Evolutionary conservation across 2,888 invertebrate species (phyloP), one percentile per base, ranked within the genome.

Genomic region (Drosophila fulvimacula): DNA sequence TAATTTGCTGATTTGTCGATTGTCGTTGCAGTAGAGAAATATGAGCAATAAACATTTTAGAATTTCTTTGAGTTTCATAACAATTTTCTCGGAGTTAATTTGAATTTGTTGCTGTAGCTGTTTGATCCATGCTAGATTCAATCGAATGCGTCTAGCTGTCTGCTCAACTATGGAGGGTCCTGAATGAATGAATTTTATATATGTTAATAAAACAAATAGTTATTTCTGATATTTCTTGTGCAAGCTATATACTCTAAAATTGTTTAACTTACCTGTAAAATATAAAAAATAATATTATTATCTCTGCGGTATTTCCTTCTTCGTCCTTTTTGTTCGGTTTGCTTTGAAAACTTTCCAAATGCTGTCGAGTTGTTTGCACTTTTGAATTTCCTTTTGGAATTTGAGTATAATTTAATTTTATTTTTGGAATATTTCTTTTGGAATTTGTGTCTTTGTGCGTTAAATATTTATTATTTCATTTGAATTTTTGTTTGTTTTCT

Each of bases 21-120:
- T 69, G 56, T 73, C 79, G 67, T 70, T 70, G 72, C 73, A 81
- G 69, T 81, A 74, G 58, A 76, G 78, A 60, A 86, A 72, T 53
- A 80, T 81, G 73, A 88, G 80, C 80, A 86, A 73, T 80, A 88
- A 72, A 80, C 60, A 83, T 75, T 86, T 88, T 55, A 80, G 65
- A 81, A 86, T 80, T 76, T 82, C 38, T 70, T 79, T 86, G 86
- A 86, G 86, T 86, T 87, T 86, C 86, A 86, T 86, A 82, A 86
- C 89, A 86, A 86, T 82, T 75, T 75, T 73, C 77, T 65, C 68
- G 59, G 52, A 59, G 42, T 68, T 59, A 67, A 57, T 71, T 64
- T 11, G 17, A 42, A 32, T 61, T 39, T 44, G 38, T 55, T 52
- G 34, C 49, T 46, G 55, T 65, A 52, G 68, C 69, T 69, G 66